Evolutionary conservation across 2,888 invertebrate genomes (phyloP).

Genomic region (Geophilus truncorum): DNA sequence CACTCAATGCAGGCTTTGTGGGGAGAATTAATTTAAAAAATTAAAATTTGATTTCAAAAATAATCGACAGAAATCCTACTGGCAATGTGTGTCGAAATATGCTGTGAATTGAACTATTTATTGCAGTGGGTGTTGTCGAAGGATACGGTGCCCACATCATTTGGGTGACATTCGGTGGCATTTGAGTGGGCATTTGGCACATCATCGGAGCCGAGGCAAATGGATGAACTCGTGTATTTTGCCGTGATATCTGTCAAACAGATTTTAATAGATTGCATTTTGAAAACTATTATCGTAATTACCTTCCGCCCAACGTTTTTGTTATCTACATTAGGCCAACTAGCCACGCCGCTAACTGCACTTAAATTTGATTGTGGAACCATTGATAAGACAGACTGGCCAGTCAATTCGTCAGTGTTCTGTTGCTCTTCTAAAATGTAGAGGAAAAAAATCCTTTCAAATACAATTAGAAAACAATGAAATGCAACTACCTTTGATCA

Average conservation of each 20-base stretch:
- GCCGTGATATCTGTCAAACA: background rate
- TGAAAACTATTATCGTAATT: background rate
- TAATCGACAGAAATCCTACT: background rate
- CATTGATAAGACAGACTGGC: conserved; percentile 28
- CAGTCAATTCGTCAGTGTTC: conserved; percentile 57
- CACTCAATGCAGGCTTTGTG: background rate
- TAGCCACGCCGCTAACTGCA: background rate
- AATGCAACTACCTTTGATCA: conserved; percentile 87
- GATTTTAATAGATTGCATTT: too few relatives aligned
- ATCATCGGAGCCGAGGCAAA: background rate
- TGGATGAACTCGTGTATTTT: background rate
- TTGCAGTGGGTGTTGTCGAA: background rate
- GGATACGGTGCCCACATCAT: conserved; percentile 6
- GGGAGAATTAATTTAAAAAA: background rate
- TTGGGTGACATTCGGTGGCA: background rate
- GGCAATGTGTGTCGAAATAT: background rate
- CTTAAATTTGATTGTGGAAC: conserved; percentile 18
- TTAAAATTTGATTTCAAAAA: background rate
- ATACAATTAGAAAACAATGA: background rate
- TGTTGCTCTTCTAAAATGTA: conserved; percentile 65
- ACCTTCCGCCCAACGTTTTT: background rate
- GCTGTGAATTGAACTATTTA: background rate
- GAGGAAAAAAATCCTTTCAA: conserved; percentile 37
- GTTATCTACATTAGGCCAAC: conserved; percentile 20
- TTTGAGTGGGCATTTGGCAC: background rate